Evolutionary conservation across 1,140 invertebrate species (phyloP), one percentile per base, ranked within the genome.

Genomic region (Drosophila kepulauana): DNA sequence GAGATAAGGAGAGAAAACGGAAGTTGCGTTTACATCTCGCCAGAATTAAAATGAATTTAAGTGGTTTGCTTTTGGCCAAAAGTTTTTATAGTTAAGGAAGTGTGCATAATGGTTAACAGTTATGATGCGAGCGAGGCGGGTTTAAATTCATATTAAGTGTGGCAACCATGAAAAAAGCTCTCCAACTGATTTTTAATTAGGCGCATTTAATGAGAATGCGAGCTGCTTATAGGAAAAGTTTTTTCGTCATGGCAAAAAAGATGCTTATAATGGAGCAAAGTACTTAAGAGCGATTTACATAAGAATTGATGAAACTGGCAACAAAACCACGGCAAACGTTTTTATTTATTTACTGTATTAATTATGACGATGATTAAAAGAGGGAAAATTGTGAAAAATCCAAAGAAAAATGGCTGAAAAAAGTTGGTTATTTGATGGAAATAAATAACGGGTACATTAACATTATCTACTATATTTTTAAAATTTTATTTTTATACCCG

Each of bases 21-120:
- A 52, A 70, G 61, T 62, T 45, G 61, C 33, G 76, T 56, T 48
- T 70, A 62, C 56, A 87, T 74, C 54, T 52, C 52, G 67, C 65
- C 52, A 67, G 66, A 79, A 72, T 82, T 88, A 80, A 86, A 79
- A 78, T 82, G 76, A 87, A 74, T 88, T 88, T 75, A 76, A 82
- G 69, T 76, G 75, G 63, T 74, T 69, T 76, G 71, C 82, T 65
- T 71, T 61, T 67, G 68, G 58, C 54, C 63, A 71, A 79, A 78
- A 56, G 78, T 77, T 73, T 73, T 64, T 58, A 33, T 35, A 63
- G 72, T 63, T 70, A 51, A 70, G 51, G 20, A 61, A 63, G 43
- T 35, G 49, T 57, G 33, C 51, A 63, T 46, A 57, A 74, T 63
- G 54, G 67, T 71, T 66, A 76, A 46, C 62, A 38, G 33, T 58